These are phyloP conservation scores for Chroicocephalus ridibundus DNA, from an alignment of 2,113 vertebrate species.

Conservation along the genomic window DNA sequence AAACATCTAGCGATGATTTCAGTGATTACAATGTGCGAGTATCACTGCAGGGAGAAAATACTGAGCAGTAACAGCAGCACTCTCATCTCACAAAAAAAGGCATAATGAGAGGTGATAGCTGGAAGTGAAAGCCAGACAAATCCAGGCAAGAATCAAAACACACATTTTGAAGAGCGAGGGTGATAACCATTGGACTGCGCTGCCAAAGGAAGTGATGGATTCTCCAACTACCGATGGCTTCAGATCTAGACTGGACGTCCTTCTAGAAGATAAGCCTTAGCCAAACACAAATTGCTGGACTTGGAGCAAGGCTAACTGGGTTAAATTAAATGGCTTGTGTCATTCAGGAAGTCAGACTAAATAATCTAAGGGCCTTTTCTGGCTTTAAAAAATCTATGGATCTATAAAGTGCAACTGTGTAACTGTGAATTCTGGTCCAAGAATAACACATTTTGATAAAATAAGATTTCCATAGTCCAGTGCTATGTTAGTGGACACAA, in stretches of 20 bases:
- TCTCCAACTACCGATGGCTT: constrained; percentile 34
- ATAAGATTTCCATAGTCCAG: constrained; percentile 21
- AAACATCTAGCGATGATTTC: background rate
- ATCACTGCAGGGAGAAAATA: constrained; percentile 22
- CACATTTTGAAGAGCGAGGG: background rate
- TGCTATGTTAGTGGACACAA: background rate
- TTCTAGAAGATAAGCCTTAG: constrained; percentile 32
- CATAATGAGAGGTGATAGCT: constrained; percentile 18
- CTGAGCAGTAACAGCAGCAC: background rate
- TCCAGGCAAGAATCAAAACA: constrained; percentile 25
- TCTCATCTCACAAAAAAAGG: background rate
- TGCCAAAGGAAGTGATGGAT: constrained; percentile 38
- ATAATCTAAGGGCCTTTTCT: constrained; percentile 20
- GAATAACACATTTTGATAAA: constrained; percentile 46
- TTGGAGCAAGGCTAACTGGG: background rate
- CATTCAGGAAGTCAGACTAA: constrained; percentile 29
- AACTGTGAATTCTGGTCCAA: constrained; percentile 37
- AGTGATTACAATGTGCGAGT: constrained; percentile 11
- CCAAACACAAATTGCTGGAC: constrained; percentile 32
- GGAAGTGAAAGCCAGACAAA: constrained; percentile 47
- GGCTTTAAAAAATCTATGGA: background rate
- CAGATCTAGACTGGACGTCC: background rate
- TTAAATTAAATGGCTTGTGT: constrained; percentile 34
- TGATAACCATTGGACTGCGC: constrained; percentile 1
- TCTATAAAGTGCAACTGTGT: constrained; percentile 17